These are phyloP conservation scores for Ormia ochracea DNA, from an alignment of 2,888 invertebrate species.

Conservation along the genomic window DNA sequence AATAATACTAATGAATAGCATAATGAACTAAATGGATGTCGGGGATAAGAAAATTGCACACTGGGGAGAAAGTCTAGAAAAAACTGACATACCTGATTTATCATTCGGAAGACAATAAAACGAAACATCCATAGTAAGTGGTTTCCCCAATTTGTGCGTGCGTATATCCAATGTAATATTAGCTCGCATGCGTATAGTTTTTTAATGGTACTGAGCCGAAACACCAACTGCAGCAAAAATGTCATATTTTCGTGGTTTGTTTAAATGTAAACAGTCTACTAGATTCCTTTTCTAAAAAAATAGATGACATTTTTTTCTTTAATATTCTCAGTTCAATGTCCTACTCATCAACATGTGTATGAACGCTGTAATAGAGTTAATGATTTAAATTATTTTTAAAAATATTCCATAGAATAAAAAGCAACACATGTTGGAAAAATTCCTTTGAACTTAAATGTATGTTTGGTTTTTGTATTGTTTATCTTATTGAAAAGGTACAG, in stretches of 20 bases:
- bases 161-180: not conserved
- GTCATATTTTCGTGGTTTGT: conserved; percentile 48
- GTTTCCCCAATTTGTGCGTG: not conserved
- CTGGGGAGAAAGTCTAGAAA: too few relatives aligned
- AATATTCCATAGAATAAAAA: conserved; percentile 15
- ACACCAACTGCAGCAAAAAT: not conserved
- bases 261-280: conserved; percentile 45
- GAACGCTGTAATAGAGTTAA: conserved; percentile 25
- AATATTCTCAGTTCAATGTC: conserved; percentile 50
- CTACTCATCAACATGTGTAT: conserved; percentile 20
- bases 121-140: not conserved
- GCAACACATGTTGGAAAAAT: conserved; percentile 31
- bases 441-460: not conserved
- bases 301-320: conserved; percentile 28
- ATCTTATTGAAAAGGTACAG: conserved; percentile 4
- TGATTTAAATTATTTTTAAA: conserved; percentile 33
- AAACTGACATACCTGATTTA: too few relatives aligned
- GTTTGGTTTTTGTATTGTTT: not conserved
- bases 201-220: not conserved
- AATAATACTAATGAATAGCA: too few relatives aligned
- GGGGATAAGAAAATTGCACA: too few relatives aligned
- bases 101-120: not conserved
- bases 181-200: conserved; percentile 54
- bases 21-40: too few relatives aligned
- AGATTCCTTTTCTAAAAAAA: conserved; percentile 25